These are phyloP conservation scores for Mus spicilegus DNA, from an alignment of 2,113 vertebrate genomes.

Conservation along the genomic window DNA sequence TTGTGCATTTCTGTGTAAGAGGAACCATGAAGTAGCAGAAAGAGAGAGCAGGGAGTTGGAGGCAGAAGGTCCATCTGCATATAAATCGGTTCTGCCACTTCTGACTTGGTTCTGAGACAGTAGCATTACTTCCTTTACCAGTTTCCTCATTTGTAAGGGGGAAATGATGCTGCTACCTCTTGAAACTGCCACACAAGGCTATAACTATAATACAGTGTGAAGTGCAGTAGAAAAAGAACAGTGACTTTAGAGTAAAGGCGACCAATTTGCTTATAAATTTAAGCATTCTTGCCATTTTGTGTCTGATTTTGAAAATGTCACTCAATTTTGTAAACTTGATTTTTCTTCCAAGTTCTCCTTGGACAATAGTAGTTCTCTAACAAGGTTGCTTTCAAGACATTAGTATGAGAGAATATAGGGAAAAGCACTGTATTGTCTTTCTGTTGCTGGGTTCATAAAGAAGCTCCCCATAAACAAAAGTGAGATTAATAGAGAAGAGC, in stretches of 20 bases:
- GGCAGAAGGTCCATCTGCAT: neutral
- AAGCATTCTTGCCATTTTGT: neutral
- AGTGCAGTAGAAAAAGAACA: neutral
- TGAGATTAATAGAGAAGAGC: neutral
- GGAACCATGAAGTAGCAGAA: neutral
- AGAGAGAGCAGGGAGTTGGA: neutral
- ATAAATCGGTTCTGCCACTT: neutral
- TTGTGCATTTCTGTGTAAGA: neutral
- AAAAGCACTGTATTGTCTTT: neutral
- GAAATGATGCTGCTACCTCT: constrained; percentile 5
- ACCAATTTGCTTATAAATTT: constrained; percentile 42
- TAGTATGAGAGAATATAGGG: neutral
- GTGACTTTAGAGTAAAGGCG: neutral
- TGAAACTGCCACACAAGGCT: neutral
- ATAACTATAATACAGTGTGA: constrained; percentile 49
- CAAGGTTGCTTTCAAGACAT: constrained; percentile 48
- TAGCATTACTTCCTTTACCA: neutral
- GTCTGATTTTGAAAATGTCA: constrained; percentile 46
- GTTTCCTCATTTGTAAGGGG: constrained; percentile 52
- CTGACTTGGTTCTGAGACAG: constrained; percentile 29
- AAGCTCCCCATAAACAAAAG: neutral
- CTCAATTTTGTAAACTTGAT: constrained; percentile 36
- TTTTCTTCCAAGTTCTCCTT: constrained; percentile 31
- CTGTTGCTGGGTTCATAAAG: neutral
- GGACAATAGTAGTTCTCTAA: neutral